Evolutionary conservation across 2,797 vertebrate species (phyloP), one percentile per base, ranked within the genome.

Genomic region (Parotocinclus haroldoi): DNA sequence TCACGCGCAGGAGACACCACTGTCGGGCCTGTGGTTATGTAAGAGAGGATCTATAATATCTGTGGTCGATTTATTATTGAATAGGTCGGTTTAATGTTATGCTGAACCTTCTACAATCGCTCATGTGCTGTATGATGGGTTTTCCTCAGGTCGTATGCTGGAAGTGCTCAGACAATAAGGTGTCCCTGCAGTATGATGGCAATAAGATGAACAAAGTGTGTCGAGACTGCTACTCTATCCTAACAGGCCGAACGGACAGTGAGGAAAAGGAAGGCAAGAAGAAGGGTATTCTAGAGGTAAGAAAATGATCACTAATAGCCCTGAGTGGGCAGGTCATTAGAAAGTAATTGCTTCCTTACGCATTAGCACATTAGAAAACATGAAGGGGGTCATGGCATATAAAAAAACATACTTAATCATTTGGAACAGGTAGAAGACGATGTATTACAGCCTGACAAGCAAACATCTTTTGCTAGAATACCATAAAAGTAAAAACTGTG

Each of bases 81-180:
- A 16, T 17, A 0, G 36, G 17, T 16, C n/a, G 27, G 27, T 27
- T 27, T 27, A 27, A 27, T 27, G 5, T 2, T 27, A 27, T 2
- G 40, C 40, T 1, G 10, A 42, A 42, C 40, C 40, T 42, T 42
- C 9, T 1, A 42, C 27, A 42, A 11, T 3, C 1, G 40, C 10
- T 9, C 40, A 42, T 42, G 40, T 42, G 40, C 10, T 11, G 40
- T 42, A 4, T 42, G 8, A 42, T 42, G 40, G 58, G 11, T 38
- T 63, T 27, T 0, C 62, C 57, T 45, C 76, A 99, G 97, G 97
- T 99, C 81, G 96, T 99, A 60, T 99, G 97, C 81, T 96, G 92
- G 91, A 99, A 98, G 79, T 99, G 97, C 81, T 99, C 97, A 0
- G 96, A 99, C 81, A 92, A 97, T 66, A 98, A 98, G 81, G 93